Evolutionary conservation across 2,888 invertebrate species (phyloP), one percentile per base, ranked within the genome.

Genomic region (Ferdinandea cuprea): DNA sequence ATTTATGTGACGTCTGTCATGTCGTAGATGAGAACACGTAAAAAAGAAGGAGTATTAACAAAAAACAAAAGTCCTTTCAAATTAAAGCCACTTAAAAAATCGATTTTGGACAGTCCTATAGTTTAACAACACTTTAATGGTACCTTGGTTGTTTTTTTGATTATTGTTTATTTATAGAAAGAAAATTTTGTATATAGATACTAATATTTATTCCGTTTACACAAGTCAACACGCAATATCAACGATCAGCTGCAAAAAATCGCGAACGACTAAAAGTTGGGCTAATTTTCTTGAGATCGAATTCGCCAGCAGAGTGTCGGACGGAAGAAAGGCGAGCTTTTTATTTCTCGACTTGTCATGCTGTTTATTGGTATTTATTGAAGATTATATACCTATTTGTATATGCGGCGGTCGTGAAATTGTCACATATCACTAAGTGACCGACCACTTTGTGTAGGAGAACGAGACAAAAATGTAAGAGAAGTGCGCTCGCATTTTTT

Each of bases 1-100:
- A 85, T 79, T 84, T 59, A 61, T 68, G 68, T 86, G 85, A 81
- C 84, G 86, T 86, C 85, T 83, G 85, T 5, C 84, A 71, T 86
- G 85, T 86, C 77, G 81, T 68, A 52, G 65, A 32, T 73, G 30
- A 66, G 17, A 50, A 32, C 5, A 25, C 72, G 78, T 85, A 86
- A 80, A 85, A 86, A 80, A 85, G 35, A 79, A 77, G 9, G 3
- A n/a, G 15, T 21, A 9, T 9, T 6, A 28, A 11, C n/a, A n/a
- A n/a, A n/a, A n/a, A n/a, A n/a, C n/a, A 1, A n/a, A 8, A 19
- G 9, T 40, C 32, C 30, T 44, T 74, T 52, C 17, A 5, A 8
- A 71, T 15, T 13, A 13, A 59, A 50, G 48, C 28, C 35, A 74
- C 66, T 66, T 35, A 25, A 48, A 74, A 74, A 74, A 74, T 74